A percentile compares a stretch with the other conserved stretches of the same genome.
Conservation (phyloP, 1,140 invertebrate species). For the Anastrepha obliqua region DNA sequence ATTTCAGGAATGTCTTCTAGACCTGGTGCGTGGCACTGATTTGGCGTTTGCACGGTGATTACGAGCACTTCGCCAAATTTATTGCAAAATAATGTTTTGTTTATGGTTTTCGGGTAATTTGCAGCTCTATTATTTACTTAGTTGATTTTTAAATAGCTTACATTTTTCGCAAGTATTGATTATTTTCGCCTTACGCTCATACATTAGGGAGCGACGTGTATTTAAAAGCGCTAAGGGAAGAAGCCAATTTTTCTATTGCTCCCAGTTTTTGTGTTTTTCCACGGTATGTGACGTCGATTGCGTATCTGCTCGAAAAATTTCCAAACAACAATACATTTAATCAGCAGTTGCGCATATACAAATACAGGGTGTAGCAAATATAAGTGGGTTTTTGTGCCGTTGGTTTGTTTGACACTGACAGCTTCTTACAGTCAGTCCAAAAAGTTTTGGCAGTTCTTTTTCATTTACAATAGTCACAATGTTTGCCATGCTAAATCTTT, state of each 20-base stretch:
- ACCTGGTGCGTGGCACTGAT: neutral
- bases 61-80: slow-evolving; percentile 1
- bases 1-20: neutral
- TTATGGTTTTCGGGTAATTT: neutral
- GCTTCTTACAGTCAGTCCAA: too few species aligned
- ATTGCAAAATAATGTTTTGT: slow-evolving; percentile 23
- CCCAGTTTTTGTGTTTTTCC: too few species aligned
- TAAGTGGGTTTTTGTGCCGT: neutral
- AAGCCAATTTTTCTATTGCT: too few species aligned
- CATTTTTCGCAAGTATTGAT: neutral
- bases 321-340: neutral
- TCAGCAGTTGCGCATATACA: too few species aligned
- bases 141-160: slow-evolving; percentile 1
- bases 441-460: too few species aligned
- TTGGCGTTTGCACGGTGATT: neutral
- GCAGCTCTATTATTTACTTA: neutral
- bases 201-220: neutral
- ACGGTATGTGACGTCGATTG: neutral
- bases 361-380: neutral
- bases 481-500: too few species aligned
- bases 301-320: neutral
- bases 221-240: too few species aligned
- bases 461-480: too few species aligned
- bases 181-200: neutral
- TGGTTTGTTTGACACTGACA: too few species aligned